Evolutionary conservation across 2,797 vertebrate genomes (phyloP).

Genomic region (Cyclopterus lumpus): DNA sequence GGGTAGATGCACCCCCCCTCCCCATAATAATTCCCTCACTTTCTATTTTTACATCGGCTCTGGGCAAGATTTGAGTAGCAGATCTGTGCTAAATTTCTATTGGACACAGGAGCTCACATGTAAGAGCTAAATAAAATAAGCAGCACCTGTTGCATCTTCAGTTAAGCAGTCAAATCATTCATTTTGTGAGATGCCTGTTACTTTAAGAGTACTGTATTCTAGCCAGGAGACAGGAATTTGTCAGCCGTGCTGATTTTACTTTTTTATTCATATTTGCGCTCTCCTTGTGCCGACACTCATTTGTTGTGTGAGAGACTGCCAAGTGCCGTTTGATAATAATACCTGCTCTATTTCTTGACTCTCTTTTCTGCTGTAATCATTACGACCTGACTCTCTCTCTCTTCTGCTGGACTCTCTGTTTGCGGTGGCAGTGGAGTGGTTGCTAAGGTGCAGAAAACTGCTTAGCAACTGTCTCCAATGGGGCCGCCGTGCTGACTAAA

Average conservation of each 20-base stretch:
- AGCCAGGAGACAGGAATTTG: constrained; percentile 22
- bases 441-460: constrained; percentile 85
- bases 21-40: background rate
- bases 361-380: background rate
- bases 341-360: background rate
- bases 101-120: constrained; percentile 1
- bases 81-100: constrained; percentile 31
- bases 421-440: constrained; percentile 72
- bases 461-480: constrained; percentile 85
- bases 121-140: constrained; percentile 35
- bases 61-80: constrained; percentile 9
- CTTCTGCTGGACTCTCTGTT: constrained; percentile 46
- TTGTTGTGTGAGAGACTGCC: background rate
- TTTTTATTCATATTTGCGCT: constrained; percentile 33
- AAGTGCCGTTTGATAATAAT: background rate
- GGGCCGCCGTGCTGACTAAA: constrained; percentile 80
- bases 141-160: constrained; percentile 42
- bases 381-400: constrained; percentile 7
- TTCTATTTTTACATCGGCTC: constrained; percentile 37
- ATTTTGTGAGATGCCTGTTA: constrained; percentile 2
- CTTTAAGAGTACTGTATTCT: constrained; percentile 21
- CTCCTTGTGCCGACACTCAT: background rate
- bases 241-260: constrained; percentile 26
- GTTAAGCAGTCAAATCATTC: constrained; percentile 2
- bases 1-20: background rate